Base-by-base conservation (phyloP, 2,888 invertebrate species). In the Ochlodes sylvanus region DNA sequence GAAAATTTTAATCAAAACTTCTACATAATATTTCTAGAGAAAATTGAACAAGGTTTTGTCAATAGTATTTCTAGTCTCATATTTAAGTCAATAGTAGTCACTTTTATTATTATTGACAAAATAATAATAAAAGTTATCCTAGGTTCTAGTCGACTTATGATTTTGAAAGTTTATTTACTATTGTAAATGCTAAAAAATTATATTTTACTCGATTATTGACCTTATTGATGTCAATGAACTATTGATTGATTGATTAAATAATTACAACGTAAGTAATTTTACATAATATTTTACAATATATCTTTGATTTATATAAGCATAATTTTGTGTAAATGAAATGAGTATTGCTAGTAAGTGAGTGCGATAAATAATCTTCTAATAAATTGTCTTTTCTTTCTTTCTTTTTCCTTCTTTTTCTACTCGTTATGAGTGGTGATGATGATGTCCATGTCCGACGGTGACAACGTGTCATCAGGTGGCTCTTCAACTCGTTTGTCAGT, bases 51-150 rank as follows among this genome's bases (percentile, higher is more conserved):
- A 21, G 0, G 21, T 52, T 12, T 21, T 52, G 4, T 14, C 12
- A 21, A 52, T 52, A 52, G 52, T 52, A 14, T 21, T 21, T 52
- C 50, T 50, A 50, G 50, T 50, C 50, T 44, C 7, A 44, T 50
- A 9, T 17, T 12, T n/a, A n/a, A 19, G 19, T 50, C 50, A 19
- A 19, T 50, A 19, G 19, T 44, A 15, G n/a, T 44, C 4, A n/a
- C 4, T 44, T n/a, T 15, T 44, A 44, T 17, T 17, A 47, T 15
- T 17, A 47, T 47, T 47, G 44, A 15, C 17, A 19, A 52, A 21
- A 52, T 12, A 14, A 14, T 52, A 21, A 52, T 12, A 14, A 14
- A 21, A 19, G 19, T 52, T 52, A n/a, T 52, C 52, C 52, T 52
- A 21, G 7, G n/a, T 52, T 52, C 52, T 52, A 52, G 52, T 52